Conservation (phyloP, 2,113 vertebrate genomes). For the Pterocles orientalis region DNA sequence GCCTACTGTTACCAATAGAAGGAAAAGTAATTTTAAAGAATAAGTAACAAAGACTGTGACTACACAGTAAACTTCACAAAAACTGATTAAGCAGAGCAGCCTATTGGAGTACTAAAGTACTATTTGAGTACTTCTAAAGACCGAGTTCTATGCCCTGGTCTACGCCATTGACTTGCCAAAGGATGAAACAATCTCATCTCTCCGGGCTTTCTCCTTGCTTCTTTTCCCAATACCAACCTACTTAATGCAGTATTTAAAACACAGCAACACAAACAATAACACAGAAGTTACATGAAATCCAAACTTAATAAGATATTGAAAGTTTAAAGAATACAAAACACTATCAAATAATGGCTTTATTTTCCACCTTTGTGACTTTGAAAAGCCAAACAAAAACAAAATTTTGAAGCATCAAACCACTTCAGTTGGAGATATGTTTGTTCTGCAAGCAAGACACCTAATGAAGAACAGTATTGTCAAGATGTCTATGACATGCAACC, state of each 20-base stretch:
- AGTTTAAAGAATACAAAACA: background rate
- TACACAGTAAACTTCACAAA: background rate
- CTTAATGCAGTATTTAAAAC: background rate
- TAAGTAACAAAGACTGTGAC: background rate
- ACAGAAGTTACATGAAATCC: background rate
- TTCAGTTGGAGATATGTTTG: background rate
- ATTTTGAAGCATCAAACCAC: background rate
- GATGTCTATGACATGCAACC: background rate
- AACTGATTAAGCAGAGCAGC: background rate
- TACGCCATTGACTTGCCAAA: background rate
- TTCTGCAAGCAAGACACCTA: background rate
- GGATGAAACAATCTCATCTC: background rate
- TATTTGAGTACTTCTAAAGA: background rate
- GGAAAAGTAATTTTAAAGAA: background rate
- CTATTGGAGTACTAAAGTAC: background rate
- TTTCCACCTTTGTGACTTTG: background rate
- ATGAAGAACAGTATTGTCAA: background rate
- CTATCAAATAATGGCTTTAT: background rate
- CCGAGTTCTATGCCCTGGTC: background rate
- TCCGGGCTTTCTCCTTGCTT: background rate
- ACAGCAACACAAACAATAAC: background rate
- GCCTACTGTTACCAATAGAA: conserved; percentile 14
- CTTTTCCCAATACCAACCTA: background rate
- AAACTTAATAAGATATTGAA: background rate
- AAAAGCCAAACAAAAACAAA: background rate